Conservation (phyloP, 2,113 vertebrate genomes). For the Anolis carolinensis region DNA sequence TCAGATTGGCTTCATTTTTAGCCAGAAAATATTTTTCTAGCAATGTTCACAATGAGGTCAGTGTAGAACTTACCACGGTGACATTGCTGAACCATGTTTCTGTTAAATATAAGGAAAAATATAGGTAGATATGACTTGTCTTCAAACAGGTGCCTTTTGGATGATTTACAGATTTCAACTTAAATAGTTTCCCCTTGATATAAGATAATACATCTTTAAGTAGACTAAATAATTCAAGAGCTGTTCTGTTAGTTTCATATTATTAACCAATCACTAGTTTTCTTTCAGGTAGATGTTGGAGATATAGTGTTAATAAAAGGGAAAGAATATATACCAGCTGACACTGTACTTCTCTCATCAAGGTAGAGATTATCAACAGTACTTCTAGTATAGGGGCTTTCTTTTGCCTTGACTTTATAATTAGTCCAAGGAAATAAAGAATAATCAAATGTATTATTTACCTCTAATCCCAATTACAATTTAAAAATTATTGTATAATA, state of each 20-base stretch:
- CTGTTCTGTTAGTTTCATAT: conserved; percentile 71
- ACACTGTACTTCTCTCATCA: conserved; percentile 95
- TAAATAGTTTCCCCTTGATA: conserved; percentile 32
- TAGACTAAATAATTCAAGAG: conserved; percentile 55
- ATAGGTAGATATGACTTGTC: neutral
- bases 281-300: conserved; percentile 97
- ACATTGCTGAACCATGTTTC: too few species aligned
- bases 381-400: conserved; percentile 80
- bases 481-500: conserved; percentile 46
- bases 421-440: conserved; percentile 87
- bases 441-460: conserved; percentile 74
- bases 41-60: too few species aligned
- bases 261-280: conserved; percentile 90
- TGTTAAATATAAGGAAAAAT: neutral
- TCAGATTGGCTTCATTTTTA: neutral
- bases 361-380: conserved; percentile 88
- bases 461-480: conserved; percentile 56
- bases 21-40: neutral
- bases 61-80: neutral
- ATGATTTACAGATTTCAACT: neutral
- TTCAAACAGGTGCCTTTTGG: neutral
- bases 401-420: conserved; percentile 80
- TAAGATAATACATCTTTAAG: conserved; percentile 52
- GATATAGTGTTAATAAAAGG: conserved; percentile 98
- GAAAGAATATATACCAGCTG: conserved; percentile 96